These are phyloP conservation scores for Choloepus hoffmanni DNA, from an alignment of 2,113 vertebrate species.

Conservation along the genomic window DNA sequence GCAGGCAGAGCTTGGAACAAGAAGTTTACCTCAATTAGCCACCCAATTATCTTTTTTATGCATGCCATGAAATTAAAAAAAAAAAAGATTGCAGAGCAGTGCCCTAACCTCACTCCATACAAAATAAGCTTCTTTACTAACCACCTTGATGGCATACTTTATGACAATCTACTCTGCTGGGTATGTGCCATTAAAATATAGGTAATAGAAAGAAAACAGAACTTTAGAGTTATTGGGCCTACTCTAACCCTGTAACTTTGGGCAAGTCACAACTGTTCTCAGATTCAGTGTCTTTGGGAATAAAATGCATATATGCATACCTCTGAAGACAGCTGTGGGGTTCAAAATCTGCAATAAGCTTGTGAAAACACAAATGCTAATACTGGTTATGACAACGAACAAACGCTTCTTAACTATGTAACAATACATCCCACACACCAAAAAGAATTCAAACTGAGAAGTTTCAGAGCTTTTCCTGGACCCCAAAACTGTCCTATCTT, in stretches of 20 bases:
- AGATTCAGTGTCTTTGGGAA: background rate
- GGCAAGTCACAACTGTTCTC: background rate
- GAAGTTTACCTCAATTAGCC: background rate
- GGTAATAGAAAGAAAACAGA: background rate
- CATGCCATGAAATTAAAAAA: background rate
- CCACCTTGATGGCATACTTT: background rate
- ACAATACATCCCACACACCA: background rate
- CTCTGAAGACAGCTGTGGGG: background rate
- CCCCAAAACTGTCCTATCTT: background rate
- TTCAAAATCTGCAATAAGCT: background rate
- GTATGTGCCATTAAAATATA: background rate
- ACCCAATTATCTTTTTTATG: background rate
- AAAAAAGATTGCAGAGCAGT: conserved; percentile 15
- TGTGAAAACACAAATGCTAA: conserved; percentile 20
- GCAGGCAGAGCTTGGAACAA: background rate
- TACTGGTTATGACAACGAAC: background rate
- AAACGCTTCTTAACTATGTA: conserved; percentile 2
- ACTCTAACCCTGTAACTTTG: background rate
- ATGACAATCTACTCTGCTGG: background rate
- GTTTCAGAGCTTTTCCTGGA: background rate
- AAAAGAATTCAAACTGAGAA: conserved; percentile 12
- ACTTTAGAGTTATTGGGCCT: conserved; percentile 5
- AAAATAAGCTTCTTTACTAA: conserved; percentile 6
- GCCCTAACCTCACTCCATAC: background rate
- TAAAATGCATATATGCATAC: background rate